Evolutionary conservation across 2,797 vertebrate species (phyloP), one percentile per base, ranked within the genome.

Genomic region (Diceros bicornis): DNA sequence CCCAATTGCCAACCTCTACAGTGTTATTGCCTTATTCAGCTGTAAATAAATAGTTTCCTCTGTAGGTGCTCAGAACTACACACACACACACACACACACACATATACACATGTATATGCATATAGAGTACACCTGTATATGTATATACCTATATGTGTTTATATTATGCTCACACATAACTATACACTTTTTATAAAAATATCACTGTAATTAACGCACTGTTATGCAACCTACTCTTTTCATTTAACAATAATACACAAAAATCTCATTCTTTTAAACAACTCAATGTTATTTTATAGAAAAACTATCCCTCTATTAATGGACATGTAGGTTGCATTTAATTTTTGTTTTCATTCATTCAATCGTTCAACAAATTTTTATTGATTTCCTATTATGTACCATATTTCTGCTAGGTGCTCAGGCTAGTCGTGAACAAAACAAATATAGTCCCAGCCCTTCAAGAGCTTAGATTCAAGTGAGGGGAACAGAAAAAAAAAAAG

Each of bases 241-340:
- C 34, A 74, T 57, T 87, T 95, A 55, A 82, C 11, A 87, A 55
- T 12, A 75, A 13, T 50, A 57, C 4, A 55, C 7, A 77, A 25
- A 90, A 74, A 50, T 91, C 6, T 71, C 23, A 77, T 68, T 47
- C 16, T 97, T 91, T 94, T 86, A 94, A 96, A 85, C 7, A 85
- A 81, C 4, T 85, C 27, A 64, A 61, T 55, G 2, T 7, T 25
- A 52, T 66, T 78, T 92, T 66, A 64, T 47, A 57, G 27, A 34
- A 96, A 71, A 96, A 12, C 3, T 41, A 12, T 69, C 83, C 37
- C n/a, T 84, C 47, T 41, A 55, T 6, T 84, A 17, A 47, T 47
- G 4, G 37, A 34, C 21, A 52, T 47, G 77, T 87, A 75, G 32
- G 20, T 55, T 62, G 20, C 71, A 83, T 64, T 95, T 92, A 84